These are phyloP conservation scores for Drosophila nannoptera DNA, from an alignment of 1,140 invertebrate species.

Conservation along the genomic window DNA sequence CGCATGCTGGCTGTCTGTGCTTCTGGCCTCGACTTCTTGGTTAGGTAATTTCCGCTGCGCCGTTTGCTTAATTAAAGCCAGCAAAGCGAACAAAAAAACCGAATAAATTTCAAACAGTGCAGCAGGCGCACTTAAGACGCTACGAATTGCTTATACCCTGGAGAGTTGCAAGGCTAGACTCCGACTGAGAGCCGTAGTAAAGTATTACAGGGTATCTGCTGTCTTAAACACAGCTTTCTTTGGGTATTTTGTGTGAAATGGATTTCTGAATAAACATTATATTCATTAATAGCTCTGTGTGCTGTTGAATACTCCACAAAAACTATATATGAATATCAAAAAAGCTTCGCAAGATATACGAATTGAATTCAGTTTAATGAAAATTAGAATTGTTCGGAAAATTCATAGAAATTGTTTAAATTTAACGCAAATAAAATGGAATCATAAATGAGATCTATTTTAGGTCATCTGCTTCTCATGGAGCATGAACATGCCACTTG, in stretches of 20 bases:
- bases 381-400: no score
- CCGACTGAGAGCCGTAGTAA: background rate
- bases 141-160: slow-evolving; percentile 3
- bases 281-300: background rate
- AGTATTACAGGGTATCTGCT: background rate
- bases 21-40: slow-evolving; percentile 16
- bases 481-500: no score
- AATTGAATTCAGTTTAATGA: no score
- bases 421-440: no score
- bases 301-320: background rate
- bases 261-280: background rate
- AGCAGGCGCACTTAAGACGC: slow-evolving; percentile 7
- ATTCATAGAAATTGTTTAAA: no score
- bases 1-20: background rate
- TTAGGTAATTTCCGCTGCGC: slow-evolving; percentile 27
- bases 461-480: no score
- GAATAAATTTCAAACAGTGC: slow-evolving; percentile 43
- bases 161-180: background rate
- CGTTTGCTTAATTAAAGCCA: slow-evolving; percentile 64
- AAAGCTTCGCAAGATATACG: no score
- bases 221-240: background rate
- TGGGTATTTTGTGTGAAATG: background rate
- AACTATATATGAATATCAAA: background rate
- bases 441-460: no score
- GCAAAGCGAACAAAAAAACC: slow-evolving; percentile 20